These are phyloP conservation scores for Hypsopygia costalis DNA, from an alignment of 2,888 invertebrate genomes.

Conservation along the genomic window DNA sequence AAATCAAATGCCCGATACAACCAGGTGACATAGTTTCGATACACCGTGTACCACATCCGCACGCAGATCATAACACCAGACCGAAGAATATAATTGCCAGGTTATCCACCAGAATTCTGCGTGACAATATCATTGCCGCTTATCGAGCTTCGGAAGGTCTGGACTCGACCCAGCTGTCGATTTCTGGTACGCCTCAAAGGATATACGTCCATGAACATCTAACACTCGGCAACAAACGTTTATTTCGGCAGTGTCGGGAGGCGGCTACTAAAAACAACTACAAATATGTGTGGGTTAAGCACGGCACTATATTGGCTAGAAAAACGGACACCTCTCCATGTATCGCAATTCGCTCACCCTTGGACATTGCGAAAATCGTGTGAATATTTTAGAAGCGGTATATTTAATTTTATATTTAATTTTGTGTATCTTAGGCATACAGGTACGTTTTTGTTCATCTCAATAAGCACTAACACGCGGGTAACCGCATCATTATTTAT, in stretches of 20 bases:
- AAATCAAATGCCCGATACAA: neutral
- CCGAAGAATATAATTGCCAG: too few species aligned
- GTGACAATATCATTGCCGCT: too few species aligned
- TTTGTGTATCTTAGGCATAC: neutral
- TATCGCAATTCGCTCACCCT: slow-evolving; percentile 4
- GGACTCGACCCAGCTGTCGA: neutral
- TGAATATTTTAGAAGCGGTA: neutral
- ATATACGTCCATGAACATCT: slow-evolving; percentile 1
- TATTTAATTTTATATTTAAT: neutral
- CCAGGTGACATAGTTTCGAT: neutral
- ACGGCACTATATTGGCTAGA: slow-evolving; percentile 1
- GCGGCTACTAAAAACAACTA: neutral
- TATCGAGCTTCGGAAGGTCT: too few species aligned
- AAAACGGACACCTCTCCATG: slow-evolving; percentile 7
- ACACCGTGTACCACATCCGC: neutral
- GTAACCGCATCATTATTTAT: too few species aligned
- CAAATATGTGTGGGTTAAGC: slow-evolving; percentile 6
- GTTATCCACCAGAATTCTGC: too few species aligned
- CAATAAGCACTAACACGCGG: too few species aligned
- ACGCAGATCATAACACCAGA: neutral
- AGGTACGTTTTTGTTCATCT: neutral
- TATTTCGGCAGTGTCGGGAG: slow-evolving; percentile 3
- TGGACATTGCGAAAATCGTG: neutral
- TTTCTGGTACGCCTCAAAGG: neutral
- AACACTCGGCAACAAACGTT: neutral